These are phyloP conservation scores for Clusia tigrina DNA, from an alignment of 2,888 invertebrate species.

Conservation along the genomic window DNA sequence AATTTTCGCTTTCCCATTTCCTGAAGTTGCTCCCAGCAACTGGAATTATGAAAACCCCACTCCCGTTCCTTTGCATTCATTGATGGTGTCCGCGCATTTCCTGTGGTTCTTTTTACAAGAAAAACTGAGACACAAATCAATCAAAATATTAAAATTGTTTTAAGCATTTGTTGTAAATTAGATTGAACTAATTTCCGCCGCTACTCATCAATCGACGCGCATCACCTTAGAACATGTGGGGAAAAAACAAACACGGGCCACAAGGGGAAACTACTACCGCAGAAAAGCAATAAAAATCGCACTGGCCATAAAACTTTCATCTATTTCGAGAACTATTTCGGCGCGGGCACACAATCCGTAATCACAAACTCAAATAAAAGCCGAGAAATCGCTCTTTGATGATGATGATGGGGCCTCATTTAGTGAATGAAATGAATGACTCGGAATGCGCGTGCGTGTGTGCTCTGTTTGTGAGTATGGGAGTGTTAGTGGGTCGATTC, in stretches of 20 bases:
- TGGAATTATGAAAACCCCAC: no score
- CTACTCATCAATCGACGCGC: slow-evolving; percentile 47
- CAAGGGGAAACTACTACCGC: slow-evolving; percentile 22
- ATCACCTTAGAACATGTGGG: slow-evolving; percentile 54
- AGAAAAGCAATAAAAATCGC: slow-evolving; percentile 37
- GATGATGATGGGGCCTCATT: slow-evolving; percentile 11
- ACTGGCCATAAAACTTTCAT: not conserved
- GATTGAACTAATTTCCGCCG: slow-evolving; percentile 43
- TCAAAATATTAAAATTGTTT: not conserved
- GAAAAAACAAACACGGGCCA: slow-evolving; percentile 48
- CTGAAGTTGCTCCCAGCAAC: no score
- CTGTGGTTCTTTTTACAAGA: no score
- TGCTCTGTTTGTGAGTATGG: not conserved
- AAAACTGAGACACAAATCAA: not conserved
- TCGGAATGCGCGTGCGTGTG: no score
- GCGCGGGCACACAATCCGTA: not conserved
- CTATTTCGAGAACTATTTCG: slow-evolving; percentile 5
- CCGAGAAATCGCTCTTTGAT: slow-evolving; percentile 1
- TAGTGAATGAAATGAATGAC: not conserved
- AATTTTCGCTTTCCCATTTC: no score
- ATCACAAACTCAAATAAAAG: slow-evolving; percentile 11
- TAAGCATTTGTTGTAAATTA: slow-evolving; percentile 1
- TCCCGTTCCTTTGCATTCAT: no score
- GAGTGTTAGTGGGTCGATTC: slow-evolving; percentile 32
- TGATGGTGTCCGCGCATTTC: no score